Conservation (phyloP, 2,113 vertebrate genomes). For the Sorex fumeus region DNA sequence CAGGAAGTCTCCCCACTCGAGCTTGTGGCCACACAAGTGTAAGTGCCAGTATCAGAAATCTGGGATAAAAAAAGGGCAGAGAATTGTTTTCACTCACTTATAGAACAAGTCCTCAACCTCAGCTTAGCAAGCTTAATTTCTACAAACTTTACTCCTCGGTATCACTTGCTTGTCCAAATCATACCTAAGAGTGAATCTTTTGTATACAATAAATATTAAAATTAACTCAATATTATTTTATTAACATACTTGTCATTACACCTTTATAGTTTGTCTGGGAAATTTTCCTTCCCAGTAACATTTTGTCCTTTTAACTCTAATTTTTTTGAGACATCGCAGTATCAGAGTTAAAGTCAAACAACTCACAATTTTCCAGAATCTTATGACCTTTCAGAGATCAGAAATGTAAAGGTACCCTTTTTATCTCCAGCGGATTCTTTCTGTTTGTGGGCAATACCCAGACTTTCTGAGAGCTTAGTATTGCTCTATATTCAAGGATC, state of each 20-base stretch:
- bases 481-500: too few species aligned
- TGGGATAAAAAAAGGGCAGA: conserved; percentile 1
- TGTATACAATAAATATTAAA: neutral
- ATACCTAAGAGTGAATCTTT: neutral
- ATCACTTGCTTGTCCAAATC: neutral
- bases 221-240: neutral
- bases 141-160: neutral
- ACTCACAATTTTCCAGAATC: neutral
- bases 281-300: neutral
- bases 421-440: neutral
- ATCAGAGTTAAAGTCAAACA: neutral
- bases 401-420: neutral
- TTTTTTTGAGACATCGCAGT: neutral
- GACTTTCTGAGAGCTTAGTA: too few species aligned
- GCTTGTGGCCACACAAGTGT: conserved; percentile 98
- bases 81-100: neutral
- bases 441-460: too few species aligned
- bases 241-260: neutral
- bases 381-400: neutral
- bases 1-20: conserved; percentile 98
- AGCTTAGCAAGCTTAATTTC: neutral
- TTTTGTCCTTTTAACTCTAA: neutral
- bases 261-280: neutral
- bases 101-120: neutral
- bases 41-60: conserved; percentile 95